Evolutionary conservation across 2,113 vertebrate species (phyloP).

Genomic region (Gymnogyps californianus): DNA sequence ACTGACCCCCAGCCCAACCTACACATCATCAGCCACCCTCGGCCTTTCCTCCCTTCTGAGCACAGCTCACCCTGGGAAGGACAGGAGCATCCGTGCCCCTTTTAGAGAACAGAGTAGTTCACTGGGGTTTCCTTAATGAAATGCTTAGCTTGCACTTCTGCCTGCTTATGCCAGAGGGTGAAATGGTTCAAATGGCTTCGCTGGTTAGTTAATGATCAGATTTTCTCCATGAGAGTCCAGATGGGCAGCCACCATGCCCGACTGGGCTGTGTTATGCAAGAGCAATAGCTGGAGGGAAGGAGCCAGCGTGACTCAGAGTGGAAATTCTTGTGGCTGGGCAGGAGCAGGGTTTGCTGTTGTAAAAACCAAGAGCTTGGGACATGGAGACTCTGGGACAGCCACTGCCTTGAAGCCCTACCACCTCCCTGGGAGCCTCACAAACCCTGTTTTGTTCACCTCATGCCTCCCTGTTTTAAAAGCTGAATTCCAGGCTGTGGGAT

Average conservation of each 20-base stretch:
- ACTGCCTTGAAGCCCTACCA: not conserved
- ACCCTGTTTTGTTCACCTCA: not conserved
- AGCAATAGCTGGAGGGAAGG: constrained; percentile 34
- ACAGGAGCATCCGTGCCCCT: not conserved
- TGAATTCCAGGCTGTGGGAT: not conserved
- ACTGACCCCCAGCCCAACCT: not conserved
- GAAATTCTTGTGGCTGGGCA: constrained; percentile 49
- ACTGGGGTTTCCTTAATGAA: not conserved
- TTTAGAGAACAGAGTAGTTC: not conserved
- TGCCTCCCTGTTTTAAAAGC: not conserved
- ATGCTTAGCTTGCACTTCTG: not conserved
- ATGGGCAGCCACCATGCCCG: not conserved
- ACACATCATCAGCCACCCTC: not conserved
- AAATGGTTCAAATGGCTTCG: not conserved
- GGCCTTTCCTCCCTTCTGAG: not conserved
- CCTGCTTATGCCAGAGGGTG: not conserved
- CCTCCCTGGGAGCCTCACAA: not conserved
- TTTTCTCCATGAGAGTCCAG: constrained; percentile 40
- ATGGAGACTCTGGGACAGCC: not conserved
- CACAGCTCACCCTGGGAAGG: not conserved
- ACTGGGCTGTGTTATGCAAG: not conserved
- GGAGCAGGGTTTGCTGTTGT: not conserved
- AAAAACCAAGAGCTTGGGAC: constrained; percentile 2
- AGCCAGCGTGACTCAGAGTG: constrained; percentile 18
- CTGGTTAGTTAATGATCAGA: not conserved